phyloP scores from a whole-genome alignment of 1,140 invertebrate species.

The Copidosoma floridanum region DNA sequence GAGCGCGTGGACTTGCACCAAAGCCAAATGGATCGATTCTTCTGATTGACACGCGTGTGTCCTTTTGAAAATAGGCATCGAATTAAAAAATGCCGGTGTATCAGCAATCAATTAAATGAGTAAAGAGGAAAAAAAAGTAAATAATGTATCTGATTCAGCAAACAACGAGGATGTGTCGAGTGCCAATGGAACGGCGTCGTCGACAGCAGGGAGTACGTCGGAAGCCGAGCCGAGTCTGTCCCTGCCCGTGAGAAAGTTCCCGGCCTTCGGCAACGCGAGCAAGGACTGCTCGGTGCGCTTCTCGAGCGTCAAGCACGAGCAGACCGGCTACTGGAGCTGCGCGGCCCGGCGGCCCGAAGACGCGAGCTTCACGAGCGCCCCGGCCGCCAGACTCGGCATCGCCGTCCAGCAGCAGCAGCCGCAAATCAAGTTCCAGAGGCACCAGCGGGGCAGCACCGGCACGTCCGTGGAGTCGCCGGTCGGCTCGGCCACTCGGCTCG shows the following conservation, averaged over 20 bases:
- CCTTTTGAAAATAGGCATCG: no score
- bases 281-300: slow-evolving; percentile 55
- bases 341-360: slow-evolving; percentile 43
- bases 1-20: no score
- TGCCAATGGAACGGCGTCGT: not conserved
- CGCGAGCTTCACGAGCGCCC: slow-evolving; percentile 47
- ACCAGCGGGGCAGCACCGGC: slow-evolving; percentile 34
- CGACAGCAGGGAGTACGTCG: not conserved
- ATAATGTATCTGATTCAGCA: not conserved
- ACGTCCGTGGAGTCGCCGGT: slow-evolving; percentile 44
- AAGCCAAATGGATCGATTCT: no score
- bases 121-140: slow-evolving; percentile 7
- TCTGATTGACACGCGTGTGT: no score
- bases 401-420: slow-evolving; percentile 17
- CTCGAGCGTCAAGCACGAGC: slow-evolving; percentile 49
- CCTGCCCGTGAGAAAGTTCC: slow-evolving; percentile 46
- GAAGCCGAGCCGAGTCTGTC: slow-evolving; percentile 19
- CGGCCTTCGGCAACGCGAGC: slow-evolving; percentile 52
- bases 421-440: slow-evolving; percentile 31
- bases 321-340: slow-evolving; percentile 54
- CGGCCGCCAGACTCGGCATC: slow-evolving; percentile 50
- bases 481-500: slow-evolving; percentile 47
- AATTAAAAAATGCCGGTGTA: no score
- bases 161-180: not conserved
- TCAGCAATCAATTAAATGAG: not conserved